phyloP scores from a whole-genome alignment of 1,140 invertebrate species.

The Portunus trituberculatus region DNA sequence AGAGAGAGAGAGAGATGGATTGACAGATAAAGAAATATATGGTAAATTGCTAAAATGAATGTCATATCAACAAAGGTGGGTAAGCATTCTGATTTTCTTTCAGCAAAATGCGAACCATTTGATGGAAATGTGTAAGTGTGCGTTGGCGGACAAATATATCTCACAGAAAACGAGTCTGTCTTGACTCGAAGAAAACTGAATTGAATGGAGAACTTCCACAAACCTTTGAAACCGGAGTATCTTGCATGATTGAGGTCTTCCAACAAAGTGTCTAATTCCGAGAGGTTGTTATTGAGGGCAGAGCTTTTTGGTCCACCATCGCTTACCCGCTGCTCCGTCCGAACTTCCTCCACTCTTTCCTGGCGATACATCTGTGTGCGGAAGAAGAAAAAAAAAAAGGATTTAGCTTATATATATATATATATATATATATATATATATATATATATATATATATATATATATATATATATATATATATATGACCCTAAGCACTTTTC shows the following conservation, averaged over 20 bases:
- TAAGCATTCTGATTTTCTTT: no score
- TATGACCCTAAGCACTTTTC: neutral
- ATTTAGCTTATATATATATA: conserved; percentile 21
- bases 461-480: conserved; percentile 63
- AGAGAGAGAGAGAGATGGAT: no score
- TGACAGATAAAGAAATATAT: no score
- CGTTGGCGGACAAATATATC: neutral
- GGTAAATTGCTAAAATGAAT: no score
- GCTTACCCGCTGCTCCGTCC: conserved; percentile 74
- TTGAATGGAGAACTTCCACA: conserved; percentile 50
- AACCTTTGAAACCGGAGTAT: conserved; percentile 83
- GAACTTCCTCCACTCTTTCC: conserved; percentile 81
- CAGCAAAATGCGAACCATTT: no score
- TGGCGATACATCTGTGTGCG: conserved; percentile 83
- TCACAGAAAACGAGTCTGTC: neutral
- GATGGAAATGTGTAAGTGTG: neutral
- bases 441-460: conserved; percentile 62
- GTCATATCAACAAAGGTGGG: no score
- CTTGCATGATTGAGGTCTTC: conserved; percentile 93
- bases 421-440: conserved; percentile 50
- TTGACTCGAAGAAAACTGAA: no score
- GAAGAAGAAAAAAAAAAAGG: neutral
- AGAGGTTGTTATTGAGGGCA: conserved; percentile 89
- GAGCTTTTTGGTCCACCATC: conserved; percentile 79
- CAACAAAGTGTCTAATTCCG: conserved; percentile 94